phyloP scores from a whole-genome alignment of 2,113 vertebrate species.

The Oceanites oceanicus region DNA sequence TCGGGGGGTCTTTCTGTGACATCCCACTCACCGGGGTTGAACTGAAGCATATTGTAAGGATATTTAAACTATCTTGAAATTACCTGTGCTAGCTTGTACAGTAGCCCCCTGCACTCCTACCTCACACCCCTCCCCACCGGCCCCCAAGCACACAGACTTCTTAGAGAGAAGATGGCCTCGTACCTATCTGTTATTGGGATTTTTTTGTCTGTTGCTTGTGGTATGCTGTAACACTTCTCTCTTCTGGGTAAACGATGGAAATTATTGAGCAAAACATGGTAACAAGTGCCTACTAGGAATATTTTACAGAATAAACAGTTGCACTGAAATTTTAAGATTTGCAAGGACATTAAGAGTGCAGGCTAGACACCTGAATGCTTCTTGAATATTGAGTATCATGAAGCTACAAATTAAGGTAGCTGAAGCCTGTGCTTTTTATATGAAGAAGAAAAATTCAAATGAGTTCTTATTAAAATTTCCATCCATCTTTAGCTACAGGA shows the following conservation, averaged over 20 bases:
- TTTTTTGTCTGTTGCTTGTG: background rate
- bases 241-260: background rate
- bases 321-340: background rate
- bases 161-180: accelerated
- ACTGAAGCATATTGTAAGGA: background rate
- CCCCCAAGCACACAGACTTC: background rate
- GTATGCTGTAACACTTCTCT: background rate
- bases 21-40: background rate
- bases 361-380: background rate
- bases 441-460: background rate
- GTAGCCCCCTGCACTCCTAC: background rate
- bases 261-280: background rate
- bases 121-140: background rate
- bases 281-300: background rate
- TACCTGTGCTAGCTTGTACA: background rate
- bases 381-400: background rate
- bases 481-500: background rate
- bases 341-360: background rate
- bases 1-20: accelerated
- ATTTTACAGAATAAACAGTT: background rate
- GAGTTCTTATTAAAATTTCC: background rate
- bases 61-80: background rate
- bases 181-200: background rate
- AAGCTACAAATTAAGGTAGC: background rate
- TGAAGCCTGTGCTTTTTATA: background rate